Conservation (phyloP, 2,113 vertebrate genomes). For the Anseranas semipalmata region DNA sequence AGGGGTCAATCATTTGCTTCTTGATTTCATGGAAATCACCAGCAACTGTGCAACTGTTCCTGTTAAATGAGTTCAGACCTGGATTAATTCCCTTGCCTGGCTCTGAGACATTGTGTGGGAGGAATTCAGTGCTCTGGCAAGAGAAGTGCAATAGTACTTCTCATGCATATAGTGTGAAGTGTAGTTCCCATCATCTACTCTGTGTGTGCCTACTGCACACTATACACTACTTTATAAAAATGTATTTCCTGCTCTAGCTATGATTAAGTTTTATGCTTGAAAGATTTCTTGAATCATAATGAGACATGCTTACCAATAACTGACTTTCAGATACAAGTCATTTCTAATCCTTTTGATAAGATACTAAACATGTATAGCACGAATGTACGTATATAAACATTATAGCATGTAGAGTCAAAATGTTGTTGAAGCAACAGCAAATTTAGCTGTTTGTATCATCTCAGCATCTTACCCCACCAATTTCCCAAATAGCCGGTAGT, state of each 20-base stretch:
- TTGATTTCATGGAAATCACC: background rate
- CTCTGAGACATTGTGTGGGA: background rate
- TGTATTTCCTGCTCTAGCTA: background rate
- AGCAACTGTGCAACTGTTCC: background rate
- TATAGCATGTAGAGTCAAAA: background rate
- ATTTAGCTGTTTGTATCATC: rapidly evolving
- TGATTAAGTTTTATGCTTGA: background rate
- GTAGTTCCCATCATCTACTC: background rate
- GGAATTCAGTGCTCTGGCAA: background rate
- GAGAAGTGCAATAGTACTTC: background rate
- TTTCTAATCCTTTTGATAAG: background rate
- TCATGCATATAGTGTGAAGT: background rate
- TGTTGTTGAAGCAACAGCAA: background rate
- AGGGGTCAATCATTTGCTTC: slow-evolving; percentile 63
- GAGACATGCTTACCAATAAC: background rate
- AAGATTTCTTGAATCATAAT: background rate
- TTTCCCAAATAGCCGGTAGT: rapidly evolving
- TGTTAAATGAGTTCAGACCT: background rate
- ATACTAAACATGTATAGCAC: background rate
- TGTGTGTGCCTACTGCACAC: rapidly evolving
- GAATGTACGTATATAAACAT: rapidly evolving
- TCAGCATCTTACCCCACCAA: background rate
- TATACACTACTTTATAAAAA: rapidly evolving
- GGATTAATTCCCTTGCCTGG: background rate
- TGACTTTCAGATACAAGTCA: background rate